These are phyloP conservation scores for Moxostoma hubbsi DNA, from an alignment of 2,797 vertebrate genomes.

Conservation along the genomic window DNA sequence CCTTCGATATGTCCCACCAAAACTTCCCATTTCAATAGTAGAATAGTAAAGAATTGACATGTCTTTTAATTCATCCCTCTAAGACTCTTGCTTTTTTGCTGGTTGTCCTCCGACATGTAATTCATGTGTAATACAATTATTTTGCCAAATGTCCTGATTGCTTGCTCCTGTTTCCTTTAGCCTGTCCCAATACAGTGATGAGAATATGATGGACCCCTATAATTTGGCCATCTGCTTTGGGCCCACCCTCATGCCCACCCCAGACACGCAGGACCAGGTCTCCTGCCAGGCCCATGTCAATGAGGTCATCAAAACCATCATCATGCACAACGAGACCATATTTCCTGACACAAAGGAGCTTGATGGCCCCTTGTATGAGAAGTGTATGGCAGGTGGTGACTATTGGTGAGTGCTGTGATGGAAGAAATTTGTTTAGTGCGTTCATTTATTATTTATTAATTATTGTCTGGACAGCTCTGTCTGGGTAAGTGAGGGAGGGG, in stretches of 20 bases:
- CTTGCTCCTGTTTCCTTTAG: slow-evolving; percentile 68
- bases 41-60: too few relatives aligned
- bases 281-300: slow-evolving; percentile 98
- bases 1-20: too few relatives aligned
- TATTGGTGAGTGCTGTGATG: slow-evolving; percentile 86
- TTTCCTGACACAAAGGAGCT: slow-evolving; percentile 95
- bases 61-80: too few relatives aligned
- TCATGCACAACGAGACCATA: slow-evolving; percentile 95
- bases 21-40: too few relatives aligned
- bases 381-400: slow-evolving; percentile 97
- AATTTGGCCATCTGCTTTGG: slow-evolving; percentile 98
- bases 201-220: slow-evolving; percentile 99
- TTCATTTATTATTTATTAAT: background rate
- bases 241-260: slow-evolving; percentile 96
- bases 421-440: background rate
- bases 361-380: slow-evolving; percentile 95
- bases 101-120: too few relatives aligned
- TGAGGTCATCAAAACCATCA: slow-evolving; percentile 97
- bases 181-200: slow-evolving; percentile 97
- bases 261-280: slow-evolving; percentile 95
- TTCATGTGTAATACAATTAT: slow-evolving; percentile 1
- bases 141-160: background rate
- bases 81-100: too few relatives aligned
- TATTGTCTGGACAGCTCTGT: background rate
- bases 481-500: too few relatives aligned